Evolutionary conservation across 2,888 invertebrate genomes (phyloP).

Genomic region (Epirrhoe alternata): DNA sequence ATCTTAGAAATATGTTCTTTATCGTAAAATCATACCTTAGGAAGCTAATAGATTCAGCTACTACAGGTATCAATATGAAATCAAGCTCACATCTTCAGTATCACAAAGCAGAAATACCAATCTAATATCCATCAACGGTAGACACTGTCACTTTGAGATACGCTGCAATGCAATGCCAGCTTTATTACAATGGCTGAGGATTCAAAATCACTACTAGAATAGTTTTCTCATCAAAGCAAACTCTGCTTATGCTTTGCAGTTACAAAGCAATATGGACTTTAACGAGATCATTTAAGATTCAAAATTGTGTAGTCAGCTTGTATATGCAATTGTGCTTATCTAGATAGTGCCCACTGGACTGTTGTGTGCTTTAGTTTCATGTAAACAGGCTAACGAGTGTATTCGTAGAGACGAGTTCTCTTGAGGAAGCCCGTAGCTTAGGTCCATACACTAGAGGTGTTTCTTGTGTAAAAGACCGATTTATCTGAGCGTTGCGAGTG

Average conservation of each 20-base stretch:
- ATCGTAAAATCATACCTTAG: background rate
- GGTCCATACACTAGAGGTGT: too few relatives aligned
- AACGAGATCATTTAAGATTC: background rate
- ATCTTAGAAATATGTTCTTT: background rate
- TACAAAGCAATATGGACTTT: background rate
- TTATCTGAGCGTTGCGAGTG: too few relatives aligned
- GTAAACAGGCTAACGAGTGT: too few relatives aligned
- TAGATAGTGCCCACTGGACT: background rate
- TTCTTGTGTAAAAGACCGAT: too few relatives aligned
- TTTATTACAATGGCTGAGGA: background rate
- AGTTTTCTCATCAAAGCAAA: background rate
- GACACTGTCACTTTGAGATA: background rate
- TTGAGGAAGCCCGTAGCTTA: too few relatives aligned
- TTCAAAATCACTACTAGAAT: background rate
- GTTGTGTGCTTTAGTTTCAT: too few relatives aligned
- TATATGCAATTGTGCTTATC: background rate
- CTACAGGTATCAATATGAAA: background rate
- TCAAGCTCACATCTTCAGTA: background rate
- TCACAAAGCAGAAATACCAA: background rate
- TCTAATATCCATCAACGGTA: background rate
- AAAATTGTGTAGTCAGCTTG: background rate
- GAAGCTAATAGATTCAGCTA: background rate
- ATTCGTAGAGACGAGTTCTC: too few relatives aligned
- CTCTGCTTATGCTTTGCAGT: background rate
- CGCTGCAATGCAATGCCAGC: background rate